Evolutionary conservation across 2,797 vertebrate species (phyloP).

Genomic region (Lacerta agilis): DNA sequence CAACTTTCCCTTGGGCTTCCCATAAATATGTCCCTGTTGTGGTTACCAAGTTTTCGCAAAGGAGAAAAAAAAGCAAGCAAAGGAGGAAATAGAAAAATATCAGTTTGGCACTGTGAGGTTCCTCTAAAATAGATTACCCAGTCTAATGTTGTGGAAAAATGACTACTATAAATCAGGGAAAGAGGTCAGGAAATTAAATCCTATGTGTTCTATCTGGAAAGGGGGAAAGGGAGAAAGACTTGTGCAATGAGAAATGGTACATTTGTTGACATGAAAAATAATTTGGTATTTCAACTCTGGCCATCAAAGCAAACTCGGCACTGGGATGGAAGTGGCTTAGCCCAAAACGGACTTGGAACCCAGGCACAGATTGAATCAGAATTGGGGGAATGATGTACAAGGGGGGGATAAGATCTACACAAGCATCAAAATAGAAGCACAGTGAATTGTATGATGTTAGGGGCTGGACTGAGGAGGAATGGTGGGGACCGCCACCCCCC

Average conservation of each 20-base stretch:
- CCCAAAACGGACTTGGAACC: not conserved
- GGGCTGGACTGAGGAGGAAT: too few species aligned
- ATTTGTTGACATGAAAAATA: conserved; percentile 52
- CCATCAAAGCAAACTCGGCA: conserved; percentile 17
- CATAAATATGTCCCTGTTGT: not conserved
- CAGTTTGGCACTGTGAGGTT: conserved; percentile 64
- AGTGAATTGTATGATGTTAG: not conserved
- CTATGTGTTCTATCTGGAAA: conserved; percentile 57
- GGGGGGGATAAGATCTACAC: too few species aligned
- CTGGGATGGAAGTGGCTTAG: not conserved
- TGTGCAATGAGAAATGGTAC: conserved; percentile 59
- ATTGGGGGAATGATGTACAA: not conserved
- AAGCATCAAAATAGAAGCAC: not conserved
- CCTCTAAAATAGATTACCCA: conserved; percentile 72
- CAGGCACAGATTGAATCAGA: too few species aligned
- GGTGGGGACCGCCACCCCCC: too few species aligned
- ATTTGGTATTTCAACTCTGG: conserved; percentile 58
- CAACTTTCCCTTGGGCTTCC: not conserved
- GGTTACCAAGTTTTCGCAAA: not conserved
- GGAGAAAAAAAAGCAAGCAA: conserved; percentile 24
- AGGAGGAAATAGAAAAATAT: conserved; percentile 68
- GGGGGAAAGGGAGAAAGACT: conserved; percentile 4
- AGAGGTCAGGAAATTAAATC: conserved; percentile 73
- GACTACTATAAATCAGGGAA: conserved; percentile 68
- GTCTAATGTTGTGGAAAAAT: conserved; percentile 76